Percentiles rank a stretch among this genome's conserved stretches.
Conservation (phyloP, 1,140 invertebrate genomes). For the Drosophila repleta region DNA sequence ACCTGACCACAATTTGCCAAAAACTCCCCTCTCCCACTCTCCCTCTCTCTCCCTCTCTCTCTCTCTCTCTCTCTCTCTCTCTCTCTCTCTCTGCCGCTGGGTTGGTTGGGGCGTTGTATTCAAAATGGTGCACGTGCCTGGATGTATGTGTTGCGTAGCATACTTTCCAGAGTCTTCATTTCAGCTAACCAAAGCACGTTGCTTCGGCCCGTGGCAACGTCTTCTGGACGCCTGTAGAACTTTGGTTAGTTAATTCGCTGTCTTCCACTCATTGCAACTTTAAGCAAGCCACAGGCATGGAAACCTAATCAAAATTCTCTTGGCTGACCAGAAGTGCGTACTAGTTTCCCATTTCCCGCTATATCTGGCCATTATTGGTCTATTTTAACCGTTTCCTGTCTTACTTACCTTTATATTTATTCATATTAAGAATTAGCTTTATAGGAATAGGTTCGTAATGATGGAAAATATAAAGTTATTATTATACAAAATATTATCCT, state of each 20-base stretch:
- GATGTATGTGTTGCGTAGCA: slow-evolving; percentile 56
- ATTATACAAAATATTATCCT: too few species aligned
- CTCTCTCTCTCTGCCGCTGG: background rate
- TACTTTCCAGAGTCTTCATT: slow-evolving; percentile 59
- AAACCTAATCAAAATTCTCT: slow-evolving; percentile 77
- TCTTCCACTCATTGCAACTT: slow-evolving; percentile 63
- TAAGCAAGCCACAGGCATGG: slow-evolving; percentile 57
- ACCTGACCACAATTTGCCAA: slow-evolving; percentile 42
- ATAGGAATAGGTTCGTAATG: too few species aligned
- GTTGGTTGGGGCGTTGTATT: slow-evolving; percentile 10
- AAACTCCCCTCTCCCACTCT: background rate
- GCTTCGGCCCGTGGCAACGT: slow-evolving; percentile 8
- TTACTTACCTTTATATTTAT: background rate
- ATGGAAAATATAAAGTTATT: too few species aligned
- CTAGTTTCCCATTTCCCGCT: background rate
- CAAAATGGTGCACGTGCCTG: slow-evolving; percentile 67
- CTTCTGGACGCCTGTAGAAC: slow-evolving; percentile 19
- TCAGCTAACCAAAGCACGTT: slow-evolving; percentile 63
- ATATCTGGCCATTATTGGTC: background rate
- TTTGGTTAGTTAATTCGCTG: slow-evolving; percentile 74
- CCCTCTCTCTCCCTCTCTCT: background rate
- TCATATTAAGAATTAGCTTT: background rate
- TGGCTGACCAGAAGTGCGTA: background rate
- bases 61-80: slow-evolving; percentile 2
- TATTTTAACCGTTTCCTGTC: too few species aligned